A percentile compares a stretch with the other conserved stretches of the same genome.
These are phyloP conservation scores for Plectrocnemia conspersa DNA, from an alignment of 1,140 invertebrate genomes.

Conservation along the genomic window DNA sequence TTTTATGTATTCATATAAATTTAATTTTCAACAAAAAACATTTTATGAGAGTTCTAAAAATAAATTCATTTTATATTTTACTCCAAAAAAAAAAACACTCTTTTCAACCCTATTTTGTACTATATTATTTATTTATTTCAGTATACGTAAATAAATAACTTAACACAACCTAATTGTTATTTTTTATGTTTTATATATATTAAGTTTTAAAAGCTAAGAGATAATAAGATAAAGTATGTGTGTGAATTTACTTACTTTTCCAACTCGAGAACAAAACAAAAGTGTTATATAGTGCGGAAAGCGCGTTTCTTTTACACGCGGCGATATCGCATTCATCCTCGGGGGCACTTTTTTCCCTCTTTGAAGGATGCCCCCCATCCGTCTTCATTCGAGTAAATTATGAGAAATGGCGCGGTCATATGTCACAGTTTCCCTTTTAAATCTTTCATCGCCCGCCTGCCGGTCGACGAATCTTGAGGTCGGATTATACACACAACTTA, in stretches of 20 bases:
- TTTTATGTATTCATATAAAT: no score
- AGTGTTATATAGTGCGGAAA: background rate
- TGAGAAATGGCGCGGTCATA: conserved; percentile 24
- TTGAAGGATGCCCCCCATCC: conserved; percentile 22
- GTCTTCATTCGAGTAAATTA: conserved; percentile 26
- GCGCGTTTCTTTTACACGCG: conserved; percentile 5
- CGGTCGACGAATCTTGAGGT: background rate
- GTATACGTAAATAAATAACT: no score
- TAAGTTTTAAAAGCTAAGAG: no score
- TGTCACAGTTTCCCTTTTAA: conserved; percentile 27
- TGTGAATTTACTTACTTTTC: conserved; percentile 4
- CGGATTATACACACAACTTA: conserved; percentile 11
- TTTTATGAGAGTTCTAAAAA: no score
- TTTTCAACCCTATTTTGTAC: no score
- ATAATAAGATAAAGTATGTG: no score
- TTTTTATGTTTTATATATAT: no score
- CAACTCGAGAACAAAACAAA: background rate
- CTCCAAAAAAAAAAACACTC: no score
- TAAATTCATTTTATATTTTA: no score
- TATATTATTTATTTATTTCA: no score
- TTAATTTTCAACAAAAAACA: no score
- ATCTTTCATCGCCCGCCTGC: conserved; percentile 16
- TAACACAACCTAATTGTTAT: no score
- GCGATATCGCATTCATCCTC: conserved; percentile 10
- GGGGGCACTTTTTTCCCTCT: conserved; percentile 18